phyloP scores from a whole-genome alignment of 2,888 invertebrate species.

The Melolontha melolontha region DNA sequence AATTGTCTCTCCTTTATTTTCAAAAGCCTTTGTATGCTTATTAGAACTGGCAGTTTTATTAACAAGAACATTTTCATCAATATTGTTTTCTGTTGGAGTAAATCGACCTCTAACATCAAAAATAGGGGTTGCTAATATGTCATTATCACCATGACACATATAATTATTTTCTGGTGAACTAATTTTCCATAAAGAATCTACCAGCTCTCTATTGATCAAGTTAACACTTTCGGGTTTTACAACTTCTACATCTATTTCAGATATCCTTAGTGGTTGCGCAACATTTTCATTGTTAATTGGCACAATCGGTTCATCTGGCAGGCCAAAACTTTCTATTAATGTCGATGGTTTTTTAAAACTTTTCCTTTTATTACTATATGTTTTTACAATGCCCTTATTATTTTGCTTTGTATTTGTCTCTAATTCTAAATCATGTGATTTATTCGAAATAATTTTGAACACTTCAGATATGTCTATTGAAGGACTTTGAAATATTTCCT shows the following conservation, averaged over 20 bases:
- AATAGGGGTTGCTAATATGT: constrained; percentile 1
- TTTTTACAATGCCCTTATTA: constrained; percentile 52
- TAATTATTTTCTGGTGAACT: constrained; percentile 14
- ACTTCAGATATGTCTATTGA: constrained; percentile 55
- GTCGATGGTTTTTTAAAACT: constrained; percentile 45
- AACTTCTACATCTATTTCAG: constrained; percentile 49
- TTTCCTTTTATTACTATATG: constrained; percentile 57
- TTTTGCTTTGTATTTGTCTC: constrained; percentile 46
- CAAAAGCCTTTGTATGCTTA: background rate
- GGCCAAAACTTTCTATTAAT: constrained; percentile 57
- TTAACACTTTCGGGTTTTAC: constrained; percentile 46
- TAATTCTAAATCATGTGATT: constrained; percentile 44
- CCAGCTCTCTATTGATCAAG: constrained; percentile 45
- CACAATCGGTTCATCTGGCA: constrained; percentile 58
- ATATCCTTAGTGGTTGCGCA: constrained; percentile 38
- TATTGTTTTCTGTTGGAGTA: constrained; percentile 14
- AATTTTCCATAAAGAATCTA: constrained; percentile 46
- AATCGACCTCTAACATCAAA: constrained; percentile 25
- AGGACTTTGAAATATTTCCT: constrained; percentile 42
- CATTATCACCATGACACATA: constrained; percentile 1
- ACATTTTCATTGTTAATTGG: constrained; percentile 46
- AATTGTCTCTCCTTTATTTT: background rate
- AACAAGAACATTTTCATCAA: background rate
- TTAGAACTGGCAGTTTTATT: background rate
- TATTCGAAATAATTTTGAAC: constrained; percentile 54